These are phyloP conservation scores for Anodontia alba DNA, from an alignment of 2,888 invertebrate species.

Conservation along the genomic window DNA sequence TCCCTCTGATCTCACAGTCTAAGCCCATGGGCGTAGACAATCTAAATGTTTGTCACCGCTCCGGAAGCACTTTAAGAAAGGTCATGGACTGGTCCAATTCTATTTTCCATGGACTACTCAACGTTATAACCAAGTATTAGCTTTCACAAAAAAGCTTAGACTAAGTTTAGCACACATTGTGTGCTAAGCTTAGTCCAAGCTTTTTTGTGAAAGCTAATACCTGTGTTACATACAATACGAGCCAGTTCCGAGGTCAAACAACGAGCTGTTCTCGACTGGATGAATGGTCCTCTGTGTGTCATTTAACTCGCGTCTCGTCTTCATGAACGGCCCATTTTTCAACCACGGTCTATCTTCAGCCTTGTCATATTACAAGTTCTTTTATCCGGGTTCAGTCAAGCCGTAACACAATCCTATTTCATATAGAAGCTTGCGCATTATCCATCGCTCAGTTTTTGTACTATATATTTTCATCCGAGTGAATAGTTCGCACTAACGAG, in stretches of 20 bases:
- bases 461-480: neutral
- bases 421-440: constrained; percentile 42
- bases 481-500: neutral
- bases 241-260: constrained; percentile 2
- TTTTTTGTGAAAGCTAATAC: too few relatives aligned
- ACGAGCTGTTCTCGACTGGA: constrained; percentile 14
- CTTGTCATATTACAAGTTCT: constrained; percentile 12
- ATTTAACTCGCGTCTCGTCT: constrained; percentile 30
- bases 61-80: too few relatives aligned
- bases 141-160: too few relatives aligned
- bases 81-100: too few relatives aligned
- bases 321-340: constrained; percentile 30
- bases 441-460: constrained; percentile 24
- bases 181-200: too few relatives aligned
- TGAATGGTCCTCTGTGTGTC: constrained; percentile 33
- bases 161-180: too few relatives aligned
- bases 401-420: constrained; percentile 51
- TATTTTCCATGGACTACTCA: too few relatives aligned
- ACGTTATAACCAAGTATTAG: too few relatives aligned
- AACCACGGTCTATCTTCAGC: neutral
- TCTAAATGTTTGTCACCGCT: too few relatives aligned
- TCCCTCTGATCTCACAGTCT: neutral
- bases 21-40: too few relatives aligned
- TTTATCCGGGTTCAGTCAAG: constrained; percentile 38
- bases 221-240: neutral